Base-by-base conservation (phyloP, 2,797 vertebrate genomes). In the Tolypeutes matacus region DNA sequence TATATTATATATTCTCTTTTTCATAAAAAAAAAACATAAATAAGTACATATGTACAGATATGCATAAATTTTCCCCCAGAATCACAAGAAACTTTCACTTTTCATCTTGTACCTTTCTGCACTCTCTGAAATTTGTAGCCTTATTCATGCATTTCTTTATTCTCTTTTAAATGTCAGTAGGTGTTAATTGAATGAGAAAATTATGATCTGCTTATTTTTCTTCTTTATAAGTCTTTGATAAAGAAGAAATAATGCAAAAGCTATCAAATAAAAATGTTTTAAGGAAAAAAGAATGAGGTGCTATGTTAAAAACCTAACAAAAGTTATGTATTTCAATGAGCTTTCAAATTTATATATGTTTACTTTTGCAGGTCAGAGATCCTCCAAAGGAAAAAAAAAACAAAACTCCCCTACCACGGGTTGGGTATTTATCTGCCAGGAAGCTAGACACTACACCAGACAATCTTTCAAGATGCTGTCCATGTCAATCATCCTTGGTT, bases 331-430 rank as follows among this genome's bases (percentile, higher is more conserved):
- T 65, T 70, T 95, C 75, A 34, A 89, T 11, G 39, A 84, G 6
- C 18, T 77, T 56, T 85, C 7, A 6, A n/a, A 56, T 56, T 18
- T 20, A 56, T 20, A 56, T 53, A 9, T 53, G 17, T 87, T 67
- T 15, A 69, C 64, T 67, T 23, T 83, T 73, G 56, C 15, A 89
- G 46, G 36, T 87, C 62, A 69, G 62, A 21, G 65, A 78, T 80
- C 21, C 60, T 90, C 42, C 46, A 90, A 78, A 92, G 69, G 34
- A 95, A 53, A 80, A 96, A 62, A 21, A 84, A 65, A 72, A 65
- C 14, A 76, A 56, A 65, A 53, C 36, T 25, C 31, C 29, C 27
- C 82, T 7, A n/a, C 34, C 31, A 77, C 0, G 11, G 14, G 42
- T 67, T 81, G 49, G 29, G 51, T 51, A 64, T 81, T 82, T 73